Evolutionary conservation across 2,797 vertebrate genomes (phyloP).

Genomic region (Tadarida brasiliensis): DNA sequence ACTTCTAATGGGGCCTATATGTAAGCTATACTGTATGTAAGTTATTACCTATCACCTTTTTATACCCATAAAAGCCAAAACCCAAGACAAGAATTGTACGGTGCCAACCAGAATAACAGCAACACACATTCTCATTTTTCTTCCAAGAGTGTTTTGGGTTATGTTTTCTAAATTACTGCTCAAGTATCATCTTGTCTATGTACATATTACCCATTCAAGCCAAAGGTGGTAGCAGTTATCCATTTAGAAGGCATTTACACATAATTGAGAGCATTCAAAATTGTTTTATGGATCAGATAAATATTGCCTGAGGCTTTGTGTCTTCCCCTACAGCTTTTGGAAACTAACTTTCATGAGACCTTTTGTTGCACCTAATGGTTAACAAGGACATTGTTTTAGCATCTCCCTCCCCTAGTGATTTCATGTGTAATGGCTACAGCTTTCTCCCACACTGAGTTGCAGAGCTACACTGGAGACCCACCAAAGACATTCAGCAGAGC

Average conservation of each 20-base stretch:
- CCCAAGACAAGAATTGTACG: background rate
- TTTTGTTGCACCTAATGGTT: background rate
- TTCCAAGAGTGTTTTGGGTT: background rate
- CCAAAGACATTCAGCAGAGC: background rate
- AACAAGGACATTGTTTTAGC: background rate
- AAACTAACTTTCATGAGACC: constrained; percentile 25
- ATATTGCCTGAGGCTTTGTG: background rate
- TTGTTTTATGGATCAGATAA: constrained; percentile 36
- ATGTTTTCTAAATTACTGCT: constrained; percentile 17
- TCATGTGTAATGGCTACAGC: background rate
- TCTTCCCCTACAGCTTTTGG: background rate
- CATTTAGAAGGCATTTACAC: background rate
- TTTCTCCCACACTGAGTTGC: background rate
- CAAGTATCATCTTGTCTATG: background rate
- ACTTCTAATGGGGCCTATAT: background rate
- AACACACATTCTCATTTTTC: background rate
- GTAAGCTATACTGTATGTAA: background rate
- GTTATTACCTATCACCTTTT: background rate
- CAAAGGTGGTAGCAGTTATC: background rate
- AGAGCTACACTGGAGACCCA: background rate
- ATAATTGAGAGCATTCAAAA: background rate
- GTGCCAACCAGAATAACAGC: background rate
- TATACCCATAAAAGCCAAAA: background rate
- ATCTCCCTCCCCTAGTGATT: background rate
- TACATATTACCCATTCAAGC: background rate